Base-by-base conservation (phyloP, 2,113 vertebrate genomes). In the Platysteira castanea region DNA sequence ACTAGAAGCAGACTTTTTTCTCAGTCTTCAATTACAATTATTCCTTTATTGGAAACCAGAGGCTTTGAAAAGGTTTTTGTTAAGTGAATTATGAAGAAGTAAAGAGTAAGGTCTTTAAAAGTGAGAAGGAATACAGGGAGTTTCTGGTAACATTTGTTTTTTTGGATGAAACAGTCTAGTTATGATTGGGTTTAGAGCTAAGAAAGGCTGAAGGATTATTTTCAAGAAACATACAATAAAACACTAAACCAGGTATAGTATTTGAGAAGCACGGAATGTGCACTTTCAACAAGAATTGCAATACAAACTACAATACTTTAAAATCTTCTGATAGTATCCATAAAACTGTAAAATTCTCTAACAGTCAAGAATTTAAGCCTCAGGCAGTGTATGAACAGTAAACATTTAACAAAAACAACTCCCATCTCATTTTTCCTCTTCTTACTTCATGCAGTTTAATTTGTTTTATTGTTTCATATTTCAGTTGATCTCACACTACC, bases 381-480 rank as follows among this genome's bases (percentile, higher is more conserved):
- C 50, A 53, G 77, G 93, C 76, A 85, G n/a, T 64, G 41, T 30
- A 88, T 15, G 60, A 95, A 70, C 39, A 46, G 31, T 79, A 85
- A 74, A 91, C 67, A 60, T 91, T 93, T 87, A 90, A 60, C 53
- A 79, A 82, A 88, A 52, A 23, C 35, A 85, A 26, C 68, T 85
- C 54, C 64, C 46, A 31, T 64, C 64, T 57, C 50, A 70, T 81
- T 52, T 88, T 67, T 19, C 49, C 77, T 53, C 11, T 18, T 84
- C 63, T 76, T 84, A 2, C 24, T 56, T 3, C 53, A 7, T 68
- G 47, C 20, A 67, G 53, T 74, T 76, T 70, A 52, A 77, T 87
- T 71, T 7, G 3, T 90, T 94, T 93, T 75, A 86, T 90, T 94
- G 75, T 89, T 89, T 90, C 60, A 52, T 95, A 86, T 97, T 88